phyloP scores from a whole-genome alignment of 2,888 invertebrate genomes.

The Aleiodes testaceus region DNA sequence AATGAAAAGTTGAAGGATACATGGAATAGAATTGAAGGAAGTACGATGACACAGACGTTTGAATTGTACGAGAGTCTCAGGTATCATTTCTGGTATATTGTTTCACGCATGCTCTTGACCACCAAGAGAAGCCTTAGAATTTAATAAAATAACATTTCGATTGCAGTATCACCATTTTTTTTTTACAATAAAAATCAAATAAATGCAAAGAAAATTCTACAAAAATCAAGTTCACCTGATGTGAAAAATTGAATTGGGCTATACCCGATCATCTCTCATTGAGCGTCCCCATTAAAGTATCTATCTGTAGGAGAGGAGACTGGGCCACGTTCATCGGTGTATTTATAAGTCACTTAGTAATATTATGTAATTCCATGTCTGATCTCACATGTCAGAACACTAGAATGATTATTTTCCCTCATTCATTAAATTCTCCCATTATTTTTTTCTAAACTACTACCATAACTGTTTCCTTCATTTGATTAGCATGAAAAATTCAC shows the following conservation, averaged over 20 bases:
- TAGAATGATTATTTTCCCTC: neutral
- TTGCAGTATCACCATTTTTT: neutral
- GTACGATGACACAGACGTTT: conserved; percentile 18
- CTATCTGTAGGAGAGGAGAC: neutral
- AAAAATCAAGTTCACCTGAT: too few species aligned
- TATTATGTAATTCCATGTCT: conserved; percentile 1
- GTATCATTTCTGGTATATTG: conserved; percentile 9
- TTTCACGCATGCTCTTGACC: conserved; percentile 6
- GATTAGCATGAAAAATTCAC: neutral
- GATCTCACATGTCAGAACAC: neutral
- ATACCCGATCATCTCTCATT: conserved; percentile 2
- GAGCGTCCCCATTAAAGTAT: neutral
- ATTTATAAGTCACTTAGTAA: conserved; percentile 23
- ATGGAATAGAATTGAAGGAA: neutral
- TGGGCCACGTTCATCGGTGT: conserved; percentile 27
- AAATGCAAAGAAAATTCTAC: neutral
- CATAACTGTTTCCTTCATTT: neutral
- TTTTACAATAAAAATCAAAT: neutral
- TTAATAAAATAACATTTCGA: conserved; percentile 14
- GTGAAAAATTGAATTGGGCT: neutral
- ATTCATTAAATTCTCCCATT: neutral
- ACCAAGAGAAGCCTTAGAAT: conserved; percentile 7
- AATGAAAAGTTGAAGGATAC: neutral
- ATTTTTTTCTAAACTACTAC: neutral
- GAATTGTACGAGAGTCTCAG: conserved; percentile 6